These are phyloP conservation scores for Corella eumyota DNA, from an alignment of 23 tunicate species.

Conservation along the genomic window DNA sequence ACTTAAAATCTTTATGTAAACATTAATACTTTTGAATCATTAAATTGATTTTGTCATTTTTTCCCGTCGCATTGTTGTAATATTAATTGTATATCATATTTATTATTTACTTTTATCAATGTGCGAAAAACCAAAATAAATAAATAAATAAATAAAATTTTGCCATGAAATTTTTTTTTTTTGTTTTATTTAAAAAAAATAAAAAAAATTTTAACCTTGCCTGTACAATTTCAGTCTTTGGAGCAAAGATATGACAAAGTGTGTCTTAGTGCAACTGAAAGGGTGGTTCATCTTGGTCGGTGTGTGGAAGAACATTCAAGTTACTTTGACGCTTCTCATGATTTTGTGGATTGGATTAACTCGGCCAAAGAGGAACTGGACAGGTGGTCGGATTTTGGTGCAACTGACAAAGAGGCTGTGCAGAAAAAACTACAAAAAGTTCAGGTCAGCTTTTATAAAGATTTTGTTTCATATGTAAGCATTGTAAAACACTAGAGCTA, in stretches of 20 bases:
- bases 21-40: not conserved
- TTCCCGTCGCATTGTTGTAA: no score
- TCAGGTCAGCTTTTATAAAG: slow-evolving; percentile 15
- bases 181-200: no score
- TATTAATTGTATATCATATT: no score
- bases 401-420: slow-evolving; percentile 40
- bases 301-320: slow-evolving; percentile 45
- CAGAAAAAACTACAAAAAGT: slow-evolving; percentile 82
- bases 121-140: no score
- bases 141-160: no score
- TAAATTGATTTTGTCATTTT: no score
- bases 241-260: slow-evolving; percentile 30
- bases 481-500: no score
- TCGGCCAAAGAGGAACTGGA: slow-evolving; percentile 89
- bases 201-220: no score
- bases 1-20: not conserved
- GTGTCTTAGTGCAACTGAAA: slow-evolving; percentile 25
- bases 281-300: slow-evolving; percentile 16
- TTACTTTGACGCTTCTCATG: slow-evolving; percentile 55
- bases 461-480: no score
- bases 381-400: slow-evolving; percentile 69
- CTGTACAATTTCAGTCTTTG: no score
- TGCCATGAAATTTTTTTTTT: no score
- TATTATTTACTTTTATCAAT: no score
- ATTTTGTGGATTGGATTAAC: slow-evolving; percentile 59